Evolutionary conservation across 2,888 invertebrate species (phyloP), one percentile per base, ranked within the genome.

Genomic region (Asteroscopus sphinx): DNA sequence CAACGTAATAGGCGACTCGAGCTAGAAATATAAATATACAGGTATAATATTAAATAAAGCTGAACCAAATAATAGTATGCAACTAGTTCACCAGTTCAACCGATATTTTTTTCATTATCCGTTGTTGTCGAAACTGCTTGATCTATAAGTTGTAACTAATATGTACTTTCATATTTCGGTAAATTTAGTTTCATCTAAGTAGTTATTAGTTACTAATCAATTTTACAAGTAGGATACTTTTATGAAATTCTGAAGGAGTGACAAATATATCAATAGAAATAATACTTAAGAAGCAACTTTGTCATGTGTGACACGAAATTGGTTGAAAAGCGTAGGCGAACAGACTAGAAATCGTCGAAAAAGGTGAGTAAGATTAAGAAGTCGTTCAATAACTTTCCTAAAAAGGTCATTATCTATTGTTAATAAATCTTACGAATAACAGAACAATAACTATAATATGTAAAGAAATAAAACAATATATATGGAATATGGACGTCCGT

Each of bases 281-380:
- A 32, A 3, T 52, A 46, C 0, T 12, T 33, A 60, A 40, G 33
- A 16, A 25, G n/a, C 25, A 41, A 42, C 21, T 63, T 67, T 46
- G 45, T 46, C 36, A 46, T 25, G 40, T 54, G 35, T 36, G 5
- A 6, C 16, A 46, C 51, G 40, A 47, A 73, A 58, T 65, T 51
- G 53, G 53, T 12, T 30, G 25, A 33, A 30, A 37, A 5, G 58
- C 67, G 76, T 76, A 65, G 76, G 76, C 49, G 15, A 54, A 41
- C 40, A 61, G 52, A 53, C 60, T 55, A 46, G 46, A 56, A 48
- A 59, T 44, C 36, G 12, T 65, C 69, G 35, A 55, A 65, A 63
- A 72, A 61, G 60, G 69, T 56, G 35, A 55, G 42, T 59, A 42
- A 57, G 54, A 65, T 69, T 41, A 62, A 36, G 56, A 61, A 72